phyloP scores from a whole-genome alignment of 2,888 invertebrate species.

The Adelphocoris suturalis region DNA sequence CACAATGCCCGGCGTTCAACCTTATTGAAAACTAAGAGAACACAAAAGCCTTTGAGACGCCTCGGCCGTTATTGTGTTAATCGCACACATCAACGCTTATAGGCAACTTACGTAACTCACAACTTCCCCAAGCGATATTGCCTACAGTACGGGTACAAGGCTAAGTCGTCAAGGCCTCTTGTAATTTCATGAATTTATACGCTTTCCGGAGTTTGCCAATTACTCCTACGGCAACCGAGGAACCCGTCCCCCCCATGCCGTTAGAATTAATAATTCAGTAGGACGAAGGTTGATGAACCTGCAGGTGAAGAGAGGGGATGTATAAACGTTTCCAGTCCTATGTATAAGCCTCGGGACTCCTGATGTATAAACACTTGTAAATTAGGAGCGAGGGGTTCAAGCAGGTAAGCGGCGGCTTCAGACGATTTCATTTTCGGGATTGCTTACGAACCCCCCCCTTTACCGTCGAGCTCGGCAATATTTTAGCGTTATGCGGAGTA shows the following conservation, averaged over 20 bases:
- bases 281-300: slow-evolving; percentile 39
- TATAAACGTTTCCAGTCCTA: slow-evolving; percentile 54
- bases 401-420: neutral
- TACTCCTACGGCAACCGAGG: slow-evolving; percentile 33
- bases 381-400: neutral
- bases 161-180: slow-evolving; percentile 48
- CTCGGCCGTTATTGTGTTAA: slow-evolving; percentile 30
- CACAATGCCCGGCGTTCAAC: too few species aligned
- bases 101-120: slow-evolving; percentile 20
- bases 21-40: too few species aligned
- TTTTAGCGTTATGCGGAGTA: neutral
- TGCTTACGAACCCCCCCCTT: neutral
- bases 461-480: neutral
- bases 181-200: slow-evolving; percentile 63
- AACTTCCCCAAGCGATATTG: slow-evolving; percentile 36
- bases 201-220: slow-evolving; percentile 60
- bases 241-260: neutral
- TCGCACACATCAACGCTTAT: slow-evolving; percentile 25
- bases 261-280: slow-evolving; percentile 39
- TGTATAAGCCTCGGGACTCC: slow-evolving; percentile 6
- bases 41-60: slow-evolving; percentile 1
- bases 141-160: slow-evolving; percentile 43
- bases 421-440: slow-evolving; percentile 27
- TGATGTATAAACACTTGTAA: slow-evolving; percentile 58
- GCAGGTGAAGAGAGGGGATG: slow-evolving; percentile 9